Conservation (phyloP, 2,113 vertebrate genomes). For the Ophiodon elongatus region DNA sequence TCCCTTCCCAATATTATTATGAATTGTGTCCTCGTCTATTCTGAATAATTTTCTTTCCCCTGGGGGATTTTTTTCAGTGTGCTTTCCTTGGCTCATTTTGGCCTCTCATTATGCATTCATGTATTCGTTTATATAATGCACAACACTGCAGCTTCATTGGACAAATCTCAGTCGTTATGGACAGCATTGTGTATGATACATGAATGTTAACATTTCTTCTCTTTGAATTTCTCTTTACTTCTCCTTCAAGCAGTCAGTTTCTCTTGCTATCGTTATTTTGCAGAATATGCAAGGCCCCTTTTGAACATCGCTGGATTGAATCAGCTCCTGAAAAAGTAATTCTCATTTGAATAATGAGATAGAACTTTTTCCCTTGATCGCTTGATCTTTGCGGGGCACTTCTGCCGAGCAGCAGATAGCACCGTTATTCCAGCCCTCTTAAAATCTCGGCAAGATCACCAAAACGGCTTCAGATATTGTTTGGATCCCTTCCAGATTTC, state of each 20-base stretch:
- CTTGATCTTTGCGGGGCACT: constrained; percentile 61
- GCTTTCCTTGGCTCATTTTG: constrained; percentile 76
- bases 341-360: constrained; percentile 73
- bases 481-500: constrained; percentile 59
- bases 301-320: constrained; percentile 53
- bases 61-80: constrained; percentile 65
- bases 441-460: constrained; percentile 62
- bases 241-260: constrained; percentile 37
- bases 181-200: constrained; percentile 51
- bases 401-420: constrained; percentile 56
- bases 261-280: constrained; percentile 42
- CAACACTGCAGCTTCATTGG: constrained; percentile 66
- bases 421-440: constrained; percentile 21
- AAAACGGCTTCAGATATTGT: constrained; percentile 28
- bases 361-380: constrained; percentile 56
- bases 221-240: constrained; percentile 37
- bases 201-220: constrained; percentile 40
- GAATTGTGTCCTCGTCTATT: constrained; percentile 70
- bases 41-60: constrained; percentile 73
- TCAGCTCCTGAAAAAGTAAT: constrained; percentile 59
- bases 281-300: constrained; percentile 42
- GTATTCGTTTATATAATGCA: constrained; percentile 73
- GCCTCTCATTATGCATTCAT: constrained; percentile 76
- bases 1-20: constrained; percentile 62
- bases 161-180: constrained; percentile 57